Percentiles rank a stretch among this genome's conserved stretches.
Conservation (phyloP, 1,140 invertebrate genomes). For the Papilio polyxenes region DNA sequence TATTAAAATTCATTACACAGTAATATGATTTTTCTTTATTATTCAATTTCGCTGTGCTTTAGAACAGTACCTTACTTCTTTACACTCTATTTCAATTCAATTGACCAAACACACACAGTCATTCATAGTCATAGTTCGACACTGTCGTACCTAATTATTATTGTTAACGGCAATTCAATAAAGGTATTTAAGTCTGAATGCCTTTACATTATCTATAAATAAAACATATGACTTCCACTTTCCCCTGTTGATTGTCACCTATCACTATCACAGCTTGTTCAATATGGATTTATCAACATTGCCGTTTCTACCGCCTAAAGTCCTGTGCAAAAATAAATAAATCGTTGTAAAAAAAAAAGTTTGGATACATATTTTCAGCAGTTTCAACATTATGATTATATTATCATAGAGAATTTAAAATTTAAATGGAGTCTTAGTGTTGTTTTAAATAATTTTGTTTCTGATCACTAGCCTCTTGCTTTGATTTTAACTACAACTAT, state of each 20-base stretch:
- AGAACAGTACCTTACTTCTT: too few species aligned
- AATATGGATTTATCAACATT: neutral
- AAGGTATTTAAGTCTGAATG: constrained; percentile 14
- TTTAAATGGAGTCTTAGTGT: too few species aligned
- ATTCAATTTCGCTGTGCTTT: neutral
- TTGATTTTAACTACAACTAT: too few species aligned
- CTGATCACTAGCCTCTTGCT: too few species aligned
- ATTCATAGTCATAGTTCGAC: neutral
- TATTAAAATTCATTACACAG: neutral
- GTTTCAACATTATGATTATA: too few species aligned
- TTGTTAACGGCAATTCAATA: neutral
- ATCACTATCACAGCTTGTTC: neutral
- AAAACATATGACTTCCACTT: constrained; percentile 32
- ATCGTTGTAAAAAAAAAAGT: too few species aligned
- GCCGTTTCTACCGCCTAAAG: too few species aligned
- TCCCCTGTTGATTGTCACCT: neutral
- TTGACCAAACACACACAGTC: neutral
- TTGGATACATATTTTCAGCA: too few species aligned
- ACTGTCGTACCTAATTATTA: neutral
- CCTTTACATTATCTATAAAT: constrained; percentile 18
- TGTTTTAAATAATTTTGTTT: too few species aligned
- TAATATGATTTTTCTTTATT: neutral
- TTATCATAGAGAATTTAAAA: too few species aligned
- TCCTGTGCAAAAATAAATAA: too few species aligned
- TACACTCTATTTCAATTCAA: too few species aligned